These are phyloP conservation scores for Drosophila picticornis DNA, from an alignment of 2,888 invertebrate genomes.

Conservation along the genomic window DNA sequence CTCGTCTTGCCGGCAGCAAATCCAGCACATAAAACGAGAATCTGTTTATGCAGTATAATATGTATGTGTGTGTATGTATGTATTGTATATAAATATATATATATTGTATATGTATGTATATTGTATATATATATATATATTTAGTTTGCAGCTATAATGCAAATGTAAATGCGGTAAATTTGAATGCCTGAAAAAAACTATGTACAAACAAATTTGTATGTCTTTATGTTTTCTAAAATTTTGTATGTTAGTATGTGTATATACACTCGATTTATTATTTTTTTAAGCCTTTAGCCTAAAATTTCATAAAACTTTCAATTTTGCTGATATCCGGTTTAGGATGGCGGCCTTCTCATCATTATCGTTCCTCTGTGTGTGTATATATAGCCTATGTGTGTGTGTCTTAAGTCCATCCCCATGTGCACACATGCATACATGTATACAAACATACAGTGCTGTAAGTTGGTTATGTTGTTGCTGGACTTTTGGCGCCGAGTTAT, in stretches of 20 bases:
- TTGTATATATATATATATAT: background rate
- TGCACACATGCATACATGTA: background rate
- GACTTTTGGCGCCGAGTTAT: conserved; percentile 35
- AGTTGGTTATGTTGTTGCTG: conserved; percentile 27
- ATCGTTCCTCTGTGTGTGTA: conserved; percentile 21
- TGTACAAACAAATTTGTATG: background rate
- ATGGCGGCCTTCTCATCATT: conserved; percentile 58
- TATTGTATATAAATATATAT: background rate
- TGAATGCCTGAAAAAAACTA: background rate
- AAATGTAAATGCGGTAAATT: background rate
- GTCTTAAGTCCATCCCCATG: background rate
- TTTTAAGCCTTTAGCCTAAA: conserved; percentile 7
- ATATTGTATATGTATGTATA: background rate
- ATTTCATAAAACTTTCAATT: conserved; percentile 72
- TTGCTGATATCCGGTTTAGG: conserved; percentile 73
- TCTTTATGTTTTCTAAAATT: background rate
- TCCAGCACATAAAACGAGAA: conserved; percentile 16
- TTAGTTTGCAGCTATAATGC: background rate
- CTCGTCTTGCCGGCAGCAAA: background rate
- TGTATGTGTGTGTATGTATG: background rate
- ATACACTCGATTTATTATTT: background rate
- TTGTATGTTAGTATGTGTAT: background rate
- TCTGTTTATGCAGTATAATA: conserved; percentile 19
- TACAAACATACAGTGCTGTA: conserved; percentile 19
- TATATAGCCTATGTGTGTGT: background rate